Evolutionary conservation across 1,140 invertebrate genomes (phyloP), one percentile per base, ranked within the genome.

Genomic region (Tigriopus japonicus): DNA sequence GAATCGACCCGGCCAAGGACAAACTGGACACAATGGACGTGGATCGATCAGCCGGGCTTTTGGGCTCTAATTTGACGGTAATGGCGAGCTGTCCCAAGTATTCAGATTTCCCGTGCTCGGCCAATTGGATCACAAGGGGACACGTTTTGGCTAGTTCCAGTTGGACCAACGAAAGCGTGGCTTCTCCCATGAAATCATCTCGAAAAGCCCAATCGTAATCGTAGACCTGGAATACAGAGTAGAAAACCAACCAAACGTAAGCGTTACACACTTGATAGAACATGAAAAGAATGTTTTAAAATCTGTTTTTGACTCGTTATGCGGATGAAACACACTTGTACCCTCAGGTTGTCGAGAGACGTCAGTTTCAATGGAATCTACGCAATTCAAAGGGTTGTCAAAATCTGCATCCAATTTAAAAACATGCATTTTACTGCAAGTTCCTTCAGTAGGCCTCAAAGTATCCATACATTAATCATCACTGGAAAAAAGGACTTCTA

Each of bases 141-240:
- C 83, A 81, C 7, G 81, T 70, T 64, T 73, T 81, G 63, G 86
- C 84, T 23, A 93, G 74, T 64, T 93, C 87, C 58, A 98, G 70
- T 62, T 80, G 78, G 6, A 83, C 85, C 28, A 96, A 75, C 70
- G 95, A 87, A 62, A 98, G 71, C 52, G 79, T 78, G 2, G 87
- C 85, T 54, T 83, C 80, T 13, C 95, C 95, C 88, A 98, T 96
- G 69, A 94, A 95, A 75, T 98, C 95, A 72, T 98, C 95, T 74
- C 89, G 84, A 52, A 94, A 78, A 28, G 91, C 93, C 83, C 92
- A 93, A 70, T 98, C 95, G 71, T 95, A 95, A 76, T 98, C 94
- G 71, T 89, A 98, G 15, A 96, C 90, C 84, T 87, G 67, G 17
- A 63, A 68, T 52, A 49, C 64, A 42, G 63, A 52, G 24, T 13